Evolutionary conservation across 1,140 invertebrate genomes (phyloP).

Genomic region (Halictus rubicundus): DNA sequence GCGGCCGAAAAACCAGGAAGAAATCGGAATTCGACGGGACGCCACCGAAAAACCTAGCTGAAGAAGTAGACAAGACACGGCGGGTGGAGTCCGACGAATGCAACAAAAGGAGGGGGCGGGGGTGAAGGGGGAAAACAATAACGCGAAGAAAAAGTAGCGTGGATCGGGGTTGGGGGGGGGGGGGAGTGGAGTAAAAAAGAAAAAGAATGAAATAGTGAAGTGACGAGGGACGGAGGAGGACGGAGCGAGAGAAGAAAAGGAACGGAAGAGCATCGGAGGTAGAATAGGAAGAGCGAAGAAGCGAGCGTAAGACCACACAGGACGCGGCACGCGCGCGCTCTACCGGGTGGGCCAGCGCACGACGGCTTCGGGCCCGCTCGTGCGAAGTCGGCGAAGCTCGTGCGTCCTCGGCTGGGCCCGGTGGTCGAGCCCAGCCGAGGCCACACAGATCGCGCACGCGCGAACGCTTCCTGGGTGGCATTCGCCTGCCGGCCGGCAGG

Average conservation of each 20-base stretch:
- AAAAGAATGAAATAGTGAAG: neutral
- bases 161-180: too few species aligned
- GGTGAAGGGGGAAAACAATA: slow-evolving; percentile 1
- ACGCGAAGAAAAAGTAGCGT: neutral
- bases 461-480: slow-evolving; percentile 80
- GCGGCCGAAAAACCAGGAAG: too few species aligned
- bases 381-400: slow-evolving; percentile 66
- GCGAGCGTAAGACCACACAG: slow-evolving; percentile 76
- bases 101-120: neutral
- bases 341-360: slow-evolving; percentile 79
- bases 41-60: neutral
- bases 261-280: slow-evolving; percentile 25
- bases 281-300: slow-evolving; percentile 47
- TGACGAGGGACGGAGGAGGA: slow-evolving; percentile 21
- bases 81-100: slow-evolving; percentile 8
- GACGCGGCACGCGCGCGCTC: slow-evolving; percentile 81
- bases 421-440: slow-evolving; percentile 71
- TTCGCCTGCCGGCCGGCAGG: slow-evolving; percentile 77
- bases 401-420: slow-evolving; percentile 67
- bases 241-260: slow-evolving; percentile 14
- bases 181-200: neutral
- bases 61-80: slow-evolving; percentile 47
- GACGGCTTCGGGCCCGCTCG: slow-evolving; percentile 71
- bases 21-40: too few species aligned
- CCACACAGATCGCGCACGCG: slow-evolving; percentile 80